phyloP scores from a whole-genome alignment of 2,113 vertebrate species.

The Microcebus griseorufus region DNA sequence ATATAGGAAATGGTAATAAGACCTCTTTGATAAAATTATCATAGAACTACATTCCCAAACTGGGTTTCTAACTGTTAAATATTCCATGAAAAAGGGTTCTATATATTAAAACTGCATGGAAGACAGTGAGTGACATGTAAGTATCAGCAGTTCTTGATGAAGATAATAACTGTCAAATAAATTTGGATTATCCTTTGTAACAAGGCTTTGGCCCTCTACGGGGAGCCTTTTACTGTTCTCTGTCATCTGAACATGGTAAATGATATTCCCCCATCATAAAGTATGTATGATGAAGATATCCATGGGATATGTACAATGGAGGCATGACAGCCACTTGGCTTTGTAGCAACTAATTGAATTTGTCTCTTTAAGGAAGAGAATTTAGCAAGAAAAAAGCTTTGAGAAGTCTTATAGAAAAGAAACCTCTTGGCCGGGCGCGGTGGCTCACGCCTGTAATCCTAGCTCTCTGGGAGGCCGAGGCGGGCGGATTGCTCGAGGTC shows the following conservation, averaged over 20 bases:
- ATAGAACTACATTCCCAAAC: not conserved
- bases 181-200: not conserved
- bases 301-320: not conserved
- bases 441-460: no score
- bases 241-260: not conserved
- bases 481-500: no score
- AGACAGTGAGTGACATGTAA: not conserved
- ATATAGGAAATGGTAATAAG: not conserved
- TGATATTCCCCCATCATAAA: not conserved
- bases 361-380: constrained; percentile 19
- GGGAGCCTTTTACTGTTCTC: not conserved
- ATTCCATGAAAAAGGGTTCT: not conserved
- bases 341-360: not conserved
- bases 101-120: not conserved
- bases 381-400: constrained; percentile 1
- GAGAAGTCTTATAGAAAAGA: not conserved
- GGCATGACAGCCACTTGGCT: not conserved
- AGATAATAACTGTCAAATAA: not conserved
- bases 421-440: not conserved
- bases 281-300: not conserved
- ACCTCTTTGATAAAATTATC: not conserved
- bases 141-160: not conserved
- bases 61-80: not conserved
- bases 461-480: no score
- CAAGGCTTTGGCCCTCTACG: not conserved